Percentiles rank a stretch among this genome's conserved stretches.
These are phyloP conservation scores for Pao palembangensis DNA, from an alignment of 2,113 vertebrate species.

Conservation along the genomic window DNA sequence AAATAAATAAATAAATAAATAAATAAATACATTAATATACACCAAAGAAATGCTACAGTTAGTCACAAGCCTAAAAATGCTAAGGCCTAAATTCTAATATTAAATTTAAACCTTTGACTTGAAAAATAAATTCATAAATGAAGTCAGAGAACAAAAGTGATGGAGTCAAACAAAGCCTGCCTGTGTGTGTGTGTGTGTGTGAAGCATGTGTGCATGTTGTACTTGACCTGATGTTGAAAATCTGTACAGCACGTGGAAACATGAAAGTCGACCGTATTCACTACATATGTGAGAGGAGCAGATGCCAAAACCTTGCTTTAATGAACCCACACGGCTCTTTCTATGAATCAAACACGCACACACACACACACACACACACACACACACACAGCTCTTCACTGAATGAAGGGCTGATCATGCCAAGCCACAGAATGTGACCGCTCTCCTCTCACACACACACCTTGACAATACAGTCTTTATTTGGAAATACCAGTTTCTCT, in stretches of 20 bases:
- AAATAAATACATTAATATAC: no score
- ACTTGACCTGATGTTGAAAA: slow-evolving; percentile 1
- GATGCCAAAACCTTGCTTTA: slow-evolving; percentile 25
- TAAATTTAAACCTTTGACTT: no score
- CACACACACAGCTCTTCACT: slow-evolving; percentile 25
- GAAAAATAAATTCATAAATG: background rate
- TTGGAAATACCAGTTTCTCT: slow-evolving; percentile 54
- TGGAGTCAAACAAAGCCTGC: background rate
- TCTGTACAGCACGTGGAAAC: slow-evolving; percentile 18
- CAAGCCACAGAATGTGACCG: slow-evolving; percentile 50
- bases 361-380: slow-evolving; percentile 16
- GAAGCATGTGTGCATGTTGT: background rate
- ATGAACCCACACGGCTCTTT: slow-evolving; percentile 40
- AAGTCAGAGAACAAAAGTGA: background rate
- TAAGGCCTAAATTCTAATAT: no score
- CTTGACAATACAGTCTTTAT: slow-evolving; percentile 63
- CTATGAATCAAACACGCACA: slow-evolving; percentile 33
- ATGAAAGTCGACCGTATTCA: slow-evolving; percentile 15
- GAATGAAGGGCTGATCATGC: slow-evolving; percentile 45
- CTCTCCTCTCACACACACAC: slow-evolving; percentile 37
- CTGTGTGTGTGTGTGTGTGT: background rate
- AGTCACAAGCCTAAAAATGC: no score
- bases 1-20: no score
- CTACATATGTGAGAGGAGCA: slow-evolving; percentile 17
- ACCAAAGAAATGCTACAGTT: no score